These are phyloP conservation scores for Icerya purchasi DNA, from an alignment of 2,888 invertebrate genomes.

Conservation along the genomic window DNA sequence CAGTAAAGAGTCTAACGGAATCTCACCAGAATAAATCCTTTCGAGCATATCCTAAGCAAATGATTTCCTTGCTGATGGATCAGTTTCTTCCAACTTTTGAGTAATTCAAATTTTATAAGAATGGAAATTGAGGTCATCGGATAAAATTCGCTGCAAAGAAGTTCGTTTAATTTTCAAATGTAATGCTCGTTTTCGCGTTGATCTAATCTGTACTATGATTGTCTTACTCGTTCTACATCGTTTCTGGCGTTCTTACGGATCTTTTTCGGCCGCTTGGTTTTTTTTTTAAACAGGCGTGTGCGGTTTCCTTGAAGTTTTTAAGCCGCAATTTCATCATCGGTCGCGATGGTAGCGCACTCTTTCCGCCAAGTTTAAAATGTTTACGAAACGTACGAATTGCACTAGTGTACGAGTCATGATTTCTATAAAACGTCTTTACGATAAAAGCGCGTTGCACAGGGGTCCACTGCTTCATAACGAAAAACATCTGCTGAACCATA, in stretches of 20 bases:
- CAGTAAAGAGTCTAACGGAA: conserved; percentile 1
- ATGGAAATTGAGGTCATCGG: neutral
- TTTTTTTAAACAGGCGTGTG: neutral
- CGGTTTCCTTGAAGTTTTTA: neutral
- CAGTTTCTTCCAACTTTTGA: neutral
- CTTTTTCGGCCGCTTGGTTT: neutral
- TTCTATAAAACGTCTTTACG: neutral
- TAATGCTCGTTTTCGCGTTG: neutral
- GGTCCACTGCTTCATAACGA: too few relatives aligned
- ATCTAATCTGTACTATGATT: neutral
- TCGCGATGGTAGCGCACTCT: neutral
- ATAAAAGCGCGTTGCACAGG: too few relatives aligned
- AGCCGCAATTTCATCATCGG: neutral
- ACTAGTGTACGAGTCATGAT: neutral
- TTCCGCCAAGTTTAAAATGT: neutral
- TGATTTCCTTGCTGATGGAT: neutral
- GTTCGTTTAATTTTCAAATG: neutral
- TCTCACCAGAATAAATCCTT: neutral
- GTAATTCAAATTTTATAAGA: neutral
- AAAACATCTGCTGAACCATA: neutral
- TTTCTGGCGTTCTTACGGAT: neutral
- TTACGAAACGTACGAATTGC: neutral
- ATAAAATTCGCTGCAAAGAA: too few relatives aligned
- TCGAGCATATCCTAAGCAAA: neutral
- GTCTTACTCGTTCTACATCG: neutral